Percentiles rank a stretch among this genome's conserved stretches.
Evolutionary conservation across 2,113 vertebrate species (phyloP).

Genomic region (Neotragus pygmaeus): DNA sequence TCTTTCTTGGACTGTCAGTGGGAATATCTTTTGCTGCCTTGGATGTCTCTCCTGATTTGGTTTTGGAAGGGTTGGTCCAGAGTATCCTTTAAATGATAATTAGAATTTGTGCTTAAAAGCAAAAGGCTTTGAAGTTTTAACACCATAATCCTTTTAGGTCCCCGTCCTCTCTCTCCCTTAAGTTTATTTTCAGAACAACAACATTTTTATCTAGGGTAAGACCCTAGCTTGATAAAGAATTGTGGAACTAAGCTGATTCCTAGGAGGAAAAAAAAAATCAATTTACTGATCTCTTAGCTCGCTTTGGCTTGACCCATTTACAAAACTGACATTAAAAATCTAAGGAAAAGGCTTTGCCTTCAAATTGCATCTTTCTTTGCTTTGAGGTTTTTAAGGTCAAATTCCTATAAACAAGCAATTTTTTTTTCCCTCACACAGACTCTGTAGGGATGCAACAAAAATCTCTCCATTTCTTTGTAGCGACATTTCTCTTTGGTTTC

Average conservation of each 20-base stretch:
- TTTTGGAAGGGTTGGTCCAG: slow-evolving; percentile 20
- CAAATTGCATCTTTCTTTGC: neutral
- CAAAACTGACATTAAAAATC: slow-evolving; percentile 31
- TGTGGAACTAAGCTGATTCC: slow-evolving; percentile 18
- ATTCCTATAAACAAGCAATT: slow-evolving; percentile 38
- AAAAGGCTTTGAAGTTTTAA: slow-evolving; percentile 45
- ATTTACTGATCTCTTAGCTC: neutral
- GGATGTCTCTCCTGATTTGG: neutral
- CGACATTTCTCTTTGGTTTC: neutral
- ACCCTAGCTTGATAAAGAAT: slow-evolving; percentile 5
- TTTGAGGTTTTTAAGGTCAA: slow-evolving; percentile 43
- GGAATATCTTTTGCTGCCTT: neutral
- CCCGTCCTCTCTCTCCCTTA: neutral
- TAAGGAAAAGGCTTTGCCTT: slow-evolving; percentile 38
- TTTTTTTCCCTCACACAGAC: neutral
- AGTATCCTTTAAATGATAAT: slow-evolving; percentile 37
- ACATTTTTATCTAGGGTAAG: slow-evolving; percentile 49
- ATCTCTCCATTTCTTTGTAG: neutral
- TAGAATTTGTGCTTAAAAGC: slow-evolving; percentile 49
- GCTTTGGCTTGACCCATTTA: slow-evolving; percentile 33
- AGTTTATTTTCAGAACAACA: slow-evolving; percentile 39
- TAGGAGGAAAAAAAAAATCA: slow-evolving; percentile 28
- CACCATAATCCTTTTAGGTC: slow-evolving; percentile 22
- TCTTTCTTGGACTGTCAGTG: neutral
- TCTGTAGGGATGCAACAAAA: slow-evolving; percentile 1